Evolutionary conservation across 1,140 invertebrate genomes (phyloP), one percentile per base, ranked within the genome.

Genomic region (Sminthurides bifidus): DNA sequence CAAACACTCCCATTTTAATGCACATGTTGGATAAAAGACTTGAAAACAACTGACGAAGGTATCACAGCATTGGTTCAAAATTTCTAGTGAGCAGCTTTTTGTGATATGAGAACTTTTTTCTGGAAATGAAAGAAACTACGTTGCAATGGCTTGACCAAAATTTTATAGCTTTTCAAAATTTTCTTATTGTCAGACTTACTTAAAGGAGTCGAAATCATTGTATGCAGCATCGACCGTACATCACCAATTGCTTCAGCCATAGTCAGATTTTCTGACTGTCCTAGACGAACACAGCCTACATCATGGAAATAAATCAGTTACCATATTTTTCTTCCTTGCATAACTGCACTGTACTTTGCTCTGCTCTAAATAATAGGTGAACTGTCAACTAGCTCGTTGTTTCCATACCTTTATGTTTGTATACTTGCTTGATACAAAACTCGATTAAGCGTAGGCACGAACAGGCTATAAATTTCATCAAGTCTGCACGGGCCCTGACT

Each of bases 21-120:
- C 83, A 0, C 87, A 85, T 1, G 90, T 95, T 0, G 93, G 92
- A 73, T 93, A 96, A 73, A 96, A 96, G 0, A 89, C 89, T 72
- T 95, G 89, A 67, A 92, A 96, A 70, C 92, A 94, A 2, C 82
- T 75, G 2, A 90, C 84, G 69, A 94, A 92, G 10, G 90, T 92
- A 50, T 81, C 77, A 65, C 94, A 87, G 65, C 87, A 91, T 67
- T 95, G 91, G 27, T 88, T 83, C 14, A 96, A 71, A 53, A 96
- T 84, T 33, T 79, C 77, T 27, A 51, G 19, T 23, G 38, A 52
- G 31, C 6, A 21, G 15, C 26, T 33, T 51, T 21, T n/a, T 51
- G 5, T 15, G 31, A 15, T 14, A 35, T 6, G 6, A 14, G n/a
- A 10, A 51, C 5, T 51, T 48, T 26, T 4, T 10, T 30, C 44